These are phyloP conservation scores for Nestor notabilis DNA, from an alignment of 2,113 vertebrate genomes.

Conservation along the genomic window DNA sequence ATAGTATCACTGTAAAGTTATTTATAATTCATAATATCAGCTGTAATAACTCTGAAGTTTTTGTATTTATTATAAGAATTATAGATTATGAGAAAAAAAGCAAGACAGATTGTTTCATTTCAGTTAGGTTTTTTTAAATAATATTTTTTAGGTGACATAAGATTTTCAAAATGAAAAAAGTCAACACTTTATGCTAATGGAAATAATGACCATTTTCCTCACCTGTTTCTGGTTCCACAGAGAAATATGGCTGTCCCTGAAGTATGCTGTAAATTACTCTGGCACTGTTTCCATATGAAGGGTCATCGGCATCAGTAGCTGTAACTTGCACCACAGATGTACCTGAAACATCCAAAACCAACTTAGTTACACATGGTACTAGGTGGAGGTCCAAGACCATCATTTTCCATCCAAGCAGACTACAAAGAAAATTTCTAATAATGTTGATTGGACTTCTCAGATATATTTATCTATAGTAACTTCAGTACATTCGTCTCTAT, in stretches of 20 bases:
- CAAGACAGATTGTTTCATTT: background rate
- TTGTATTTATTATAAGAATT: background rate
- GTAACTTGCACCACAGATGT: conserved; percentile 86
- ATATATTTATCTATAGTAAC: background rate
- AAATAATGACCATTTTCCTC: background rate
- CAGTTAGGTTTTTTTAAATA: background rate
- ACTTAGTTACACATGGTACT: conserved; percentile 47
- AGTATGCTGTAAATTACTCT: conserved; percentile 85
- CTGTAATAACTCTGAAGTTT: background rate
- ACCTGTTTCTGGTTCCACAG: conserved; percentile 87
- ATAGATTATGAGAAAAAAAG: background rate
- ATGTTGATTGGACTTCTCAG: background rate
- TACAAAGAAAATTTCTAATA: background rate
- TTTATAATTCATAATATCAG: background rate
- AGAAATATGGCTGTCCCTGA: conserved; percentile 85
- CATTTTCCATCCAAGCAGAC: background rate
- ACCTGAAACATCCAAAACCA: conserved; percentile 75
- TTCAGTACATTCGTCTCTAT: background rate
- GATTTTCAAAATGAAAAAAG: background rate
- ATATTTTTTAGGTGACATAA: background rate
- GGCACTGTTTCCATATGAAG: conserved; percentile 85
- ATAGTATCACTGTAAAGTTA: background rate
- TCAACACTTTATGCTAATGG: background rate
- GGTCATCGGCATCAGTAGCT: conserved; percentile 82
- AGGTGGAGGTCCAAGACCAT: conserved; percentile 23